phyloP scores from a whole-genome alignment of 1,140 invertebrate species.

The Atta texana region DNA sequence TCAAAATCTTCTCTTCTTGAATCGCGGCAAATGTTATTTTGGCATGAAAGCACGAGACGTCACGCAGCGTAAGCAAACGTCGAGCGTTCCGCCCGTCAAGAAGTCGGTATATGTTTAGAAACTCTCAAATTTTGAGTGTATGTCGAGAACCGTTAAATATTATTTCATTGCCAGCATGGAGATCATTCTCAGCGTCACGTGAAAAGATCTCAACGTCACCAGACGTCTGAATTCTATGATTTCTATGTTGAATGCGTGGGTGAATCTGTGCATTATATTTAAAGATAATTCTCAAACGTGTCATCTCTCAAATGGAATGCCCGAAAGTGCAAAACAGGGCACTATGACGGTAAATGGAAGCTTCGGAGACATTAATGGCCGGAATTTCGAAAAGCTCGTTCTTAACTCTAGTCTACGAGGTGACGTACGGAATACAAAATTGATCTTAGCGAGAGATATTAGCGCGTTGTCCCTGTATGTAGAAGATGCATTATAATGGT shows the following conservation, averaged over 20 bases:
- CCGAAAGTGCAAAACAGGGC: constrained; percentile 63
- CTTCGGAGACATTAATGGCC: constrained; percentile 76
- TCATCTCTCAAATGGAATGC: constrained; percentile 44
- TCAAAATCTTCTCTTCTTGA: constrained; percentile 6
- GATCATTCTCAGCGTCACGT: background rate
- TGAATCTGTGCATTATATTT: constrained; percentile 43
- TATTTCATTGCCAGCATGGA: constrained; percentile 21
- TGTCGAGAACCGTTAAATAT: constrained; percentile 18
- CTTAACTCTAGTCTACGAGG: constrained; percentile 82
- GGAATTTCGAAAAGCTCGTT: constrained; percentile 83
- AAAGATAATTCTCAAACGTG: constrained; percentile 31
- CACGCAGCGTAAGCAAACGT: background rate
- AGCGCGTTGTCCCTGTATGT: constrained; percentile 66
- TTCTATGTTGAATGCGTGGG: constrained; percentile 5
- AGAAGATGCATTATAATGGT: constrained; percentile 51
- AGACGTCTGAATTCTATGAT: background rate
- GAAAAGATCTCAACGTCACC: constrained; percentile 4
- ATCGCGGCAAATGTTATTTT: constrained; percentile 24
- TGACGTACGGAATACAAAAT: constrained; percentile 83
- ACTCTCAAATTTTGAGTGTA: constrained; percentile 4
- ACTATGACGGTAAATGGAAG: constrained; percentile 60
- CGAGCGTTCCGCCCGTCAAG: background rate
- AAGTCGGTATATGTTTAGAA: constrained; percentile 6
- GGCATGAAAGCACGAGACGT: background rate
- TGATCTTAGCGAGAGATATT: constrained; percentile 84